Percentiles rank a stretch among this genome's conserved stretches.
Conservation (phyloP, 2,888 invertebrate genomes). For the Napeogenes inachia region DNA sequence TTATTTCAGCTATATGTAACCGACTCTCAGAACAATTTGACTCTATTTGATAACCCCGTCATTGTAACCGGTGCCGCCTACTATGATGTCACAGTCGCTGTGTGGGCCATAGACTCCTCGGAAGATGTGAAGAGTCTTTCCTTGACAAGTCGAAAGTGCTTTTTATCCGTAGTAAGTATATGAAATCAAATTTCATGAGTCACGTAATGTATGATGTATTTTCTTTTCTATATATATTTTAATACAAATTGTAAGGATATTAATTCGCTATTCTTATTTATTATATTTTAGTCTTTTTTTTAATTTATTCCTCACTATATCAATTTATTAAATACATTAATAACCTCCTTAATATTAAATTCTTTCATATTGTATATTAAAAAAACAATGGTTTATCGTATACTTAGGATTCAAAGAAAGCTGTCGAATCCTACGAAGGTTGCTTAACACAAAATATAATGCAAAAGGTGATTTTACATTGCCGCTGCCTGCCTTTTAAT, state of each 20-base stretch:
- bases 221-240: too few relatives aligned
- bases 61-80: constrained; percentile 39
- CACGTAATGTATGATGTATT: too few relatives aligned
- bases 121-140: constrained; percentile 48
- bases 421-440: constrained; percentile 47
- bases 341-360: too few relatives aligned
- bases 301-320: too few relatives aligned
- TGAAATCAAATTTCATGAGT: too few relatives aligned
- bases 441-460: constrained; percentile 51
- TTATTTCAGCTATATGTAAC: constrained; percentile 45
- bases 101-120: constrained; percentile 60
- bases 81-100: constrained; percentile 51
- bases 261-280: too few relatives aligned
- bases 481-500: constrained; percentile 58
- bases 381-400: constrained; percentile 4
- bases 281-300: too few relatives aligned
- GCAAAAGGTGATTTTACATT: constrained; percentile 43
- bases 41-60: constrained; percentile 44
- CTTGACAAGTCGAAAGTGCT: constrained; percentile 48
- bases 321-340: too few relatives aligned
- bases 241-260: too few relatives aligned
- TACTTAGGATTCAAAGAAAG: constrained; percentile 44
- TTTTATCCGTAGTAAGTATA: constrained; percentile 42
- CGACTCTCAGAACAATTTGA: constrained; percentile 41
- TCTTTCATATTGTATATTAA: neutral